phyloP scores from a whole-genome alignment of 2,797 vertebrate genomes.

The Pipistrellus pipistrellus region DNA sequence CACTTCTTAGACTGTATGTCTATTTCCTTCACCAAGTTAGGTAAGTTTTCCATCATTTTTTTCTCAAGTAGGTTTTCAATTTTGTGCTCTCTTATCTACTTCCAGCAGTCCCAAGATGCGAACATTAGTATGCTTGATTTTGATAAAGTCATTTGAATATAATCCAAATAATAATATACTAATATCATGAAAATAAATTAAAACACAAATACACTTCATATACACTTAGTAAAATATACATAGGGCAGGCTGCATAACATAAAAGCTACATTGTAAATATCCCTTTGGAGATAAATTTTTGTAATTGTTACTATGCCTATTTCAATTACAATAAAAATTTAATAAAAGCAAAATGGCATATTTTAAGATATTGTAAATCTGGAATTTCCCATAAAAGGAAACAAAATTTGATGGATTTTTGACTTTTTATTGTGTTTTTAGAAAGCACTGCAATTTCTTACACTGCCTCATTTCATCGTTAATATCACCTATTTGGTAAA shows the following conservation, averaged over 20 bases:
- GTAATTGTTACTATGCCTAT: background rate
- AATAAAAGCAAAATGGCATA: background rate
- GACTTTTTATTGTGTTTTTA: constrained; percentile 57
- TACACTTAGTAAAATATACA: background rate
- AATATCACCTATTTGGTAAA: constrained; percentile 46
- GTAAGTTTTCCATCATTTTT: background rate
- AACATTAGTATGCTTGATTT: background rate
- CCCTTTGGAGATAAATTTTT: background rate
- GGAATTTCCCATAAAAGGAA: background rate
- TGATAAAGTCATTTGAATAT: background rate
- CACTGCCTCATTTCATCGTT: constrained; percentile 11
- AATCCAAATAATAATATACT: background rate
- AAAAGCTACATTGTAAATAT: constrained; percentile 50
- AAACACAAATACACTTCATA: constrained; percentile 11
- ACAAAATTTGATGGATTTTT: constrained; percentile 54
- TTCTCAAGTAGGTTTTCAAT: background rate
- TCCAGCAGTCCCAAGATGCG: background rate
- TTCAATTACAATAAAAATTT: constrained; percentile 60
- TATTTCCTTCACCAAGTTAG: background rate
- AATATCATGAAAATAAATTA: constrained; percentile 45
- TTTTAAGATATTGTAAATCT: constrained; percentile 33
- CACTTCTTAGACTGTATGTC: background rate
- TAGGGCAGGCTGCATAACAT: background rate
- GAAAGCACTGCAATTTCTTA: constrained; percentile 29
- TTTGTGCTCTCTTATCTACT: background rate